A percentile compares a stretch with the other conserved stretches of the same genome.
Evolutionary conservation across 1,140 invertebrate species (phyloP).

Genomic region (Hyphantria cunea): DNA sequence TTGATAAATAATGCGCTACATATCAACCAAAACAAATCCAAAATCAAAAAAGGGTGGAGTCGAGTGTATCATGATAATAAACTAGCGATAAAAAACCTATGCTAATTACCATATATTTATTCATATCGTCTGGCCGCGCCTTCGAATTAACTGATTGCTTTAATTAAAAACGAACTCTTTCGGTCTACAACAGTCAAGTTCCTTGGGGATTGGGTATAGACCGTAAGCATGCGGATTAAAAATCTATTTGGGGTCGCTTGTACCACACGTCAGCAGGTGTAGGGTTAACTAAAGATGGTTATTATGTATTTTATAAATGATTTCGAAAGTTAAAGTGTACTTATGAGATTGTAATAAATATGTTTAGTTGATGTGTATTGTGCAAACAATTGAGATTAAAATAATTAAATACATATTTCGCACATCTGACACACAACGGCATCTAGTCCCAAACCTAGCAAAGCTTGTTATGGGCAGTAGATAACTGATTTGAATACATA

Average conservation of each 20-base stretch:
- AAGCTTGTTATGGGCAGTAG: too few species aligned
- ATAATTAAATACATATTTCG: too few species aligned
- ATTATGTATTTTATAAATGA: background rate
- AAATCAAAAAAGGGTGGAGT: slow-evolving; percentile 22
- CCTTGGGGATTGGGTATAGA: slow-evolving; percentile 46
- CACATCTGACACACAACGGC: too few species aligned
- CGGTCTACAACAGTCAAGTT: slow-evolving; percentile 36
- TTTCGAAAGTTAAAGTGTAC: too few species aligned
- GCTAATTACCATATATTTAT: slow-evolving; percentile 31
- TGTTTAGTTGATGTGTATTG: too few species aligned
- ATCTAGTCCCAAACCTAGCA: too few species aligned
- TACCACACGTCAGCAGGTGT: slow-evolving; percentile 24
- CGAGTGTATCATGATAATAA: slow-evolving; percentile 6
- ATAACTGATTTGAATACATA: too few species aligned
- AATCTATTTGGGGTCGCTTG: slow-evolving; percentile 51
- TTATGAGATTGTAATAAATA: too few species aligned
- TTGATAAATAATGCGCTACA: too few species aligned
- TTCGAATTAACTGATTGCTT: slow-evolving; percentile 75
- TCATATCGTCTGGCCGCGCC: slow-evolving; percentile 51
- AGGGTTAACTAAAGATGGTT: background rate
- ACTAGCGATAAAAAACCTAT: slow-evolving; percentile 23
- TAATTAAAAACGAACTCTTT: slow-evolving; percentile 77
- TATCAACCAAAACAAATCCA: background rate
- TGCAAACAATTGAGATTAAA: too few species aligned
- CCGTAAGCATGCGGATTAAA: slow-evolving; percentile 52